phyloP scores from a whole-genome alignment of 2,888 invertebrate species.

The Keiferia lycopersicella region DNA sequence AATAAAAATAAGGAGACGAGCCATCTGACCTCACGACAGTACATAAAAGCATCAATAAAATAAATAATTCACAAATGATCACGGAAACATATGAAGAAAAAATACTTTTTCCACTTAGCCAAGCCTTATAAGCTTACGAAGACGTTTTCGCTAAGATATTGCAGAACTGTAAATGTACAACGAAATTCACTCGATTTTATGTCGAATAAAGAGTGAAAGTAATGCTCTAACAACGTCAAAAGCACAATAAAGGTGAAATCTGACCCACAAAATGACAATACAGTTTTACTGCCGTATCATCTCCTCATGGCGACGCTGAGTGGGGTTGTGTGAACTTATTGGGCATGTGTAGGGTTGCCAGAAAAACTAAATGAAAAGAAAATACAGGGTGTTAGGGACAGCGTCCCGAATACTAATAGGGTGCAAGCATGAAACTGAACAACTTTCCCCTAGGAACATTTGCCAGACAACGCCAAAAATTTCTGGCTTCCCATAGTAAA shows the following conservation, averaged over 20 bases:
- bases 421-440: too few species aligned
- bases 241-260: conserved; percentile 23
- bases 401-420: too few species aligned
- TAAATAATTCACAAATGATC: conserved; percentile 1
- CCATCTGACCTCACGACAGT: neutral
- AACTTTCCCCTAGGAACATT: too few species aligned
- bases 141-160: neutral
- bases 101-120: neutral
- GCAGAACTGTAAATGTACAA: neutral
- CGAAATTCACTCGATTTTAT: neutral
- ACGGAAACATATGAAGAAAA: neutral
- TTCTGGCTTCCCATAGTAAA: too few species aligned
- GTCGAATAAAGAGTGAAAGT: conserved; percentile 4
- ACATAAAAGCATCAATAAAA: conserved; percentile 7
- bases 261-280: conserved; percentile 28
- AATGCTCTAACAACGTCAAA: conserved; percentile 5
- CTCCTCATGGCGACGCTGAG: neutral
- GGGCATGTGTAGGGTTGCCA: neutral
- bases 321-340: conserved; percentile 1
- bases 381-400: too few species aligned
- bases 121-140: neutral
- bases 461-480: too few species aligned
- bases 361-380: neutral
- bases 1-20: neutral
- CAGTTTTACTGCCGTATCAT: conserved; percentile 18